Base-by-base conservation (phyloP, 2,113 vertebrate species). In the Rissa tridactyla region DNA sequence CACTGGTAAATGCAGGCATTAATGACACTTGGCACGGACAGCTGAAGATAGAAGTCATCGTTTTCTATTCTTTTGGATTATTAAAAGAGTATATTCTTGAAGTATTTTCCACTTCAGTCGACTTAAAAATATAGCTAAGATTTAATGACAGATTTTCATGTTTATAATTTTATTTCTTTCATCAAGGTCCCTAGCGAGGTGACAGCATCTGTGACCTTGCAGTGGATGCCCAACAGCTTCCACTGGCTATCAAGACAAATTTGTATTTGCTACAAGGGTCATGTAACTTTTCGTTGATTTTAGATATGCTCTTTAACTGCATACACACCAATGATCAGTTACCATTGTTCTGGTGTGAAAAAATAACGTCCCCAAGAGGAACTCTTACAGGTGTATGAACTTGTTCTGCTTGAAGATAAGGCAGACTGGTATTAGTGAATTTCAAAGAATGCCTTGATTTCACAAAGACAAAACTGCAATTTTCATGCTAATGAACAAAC, bases 401-500 rank as follows among this genome's bases (percentile, higher is more conserved):
- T 42, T 81, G 9, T 30, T 65, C 17, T 85, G 30, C 72, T 68
- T 58, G 85, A 86, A 95, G 65, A 69, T 42, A 95, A 94, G 47
- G 71, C 71, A 89, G 40, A 32, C 47, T 87, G 77, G 49, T 86
- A 94, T 12, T 73, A 62, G 21, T 42, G 55, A 88, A 91, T 94
- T 42, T 82, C 89, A 96, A 90, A 91, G 55, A 60, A 52, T 68
- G 29, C n/a, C 77, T 94, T 86, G 34, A 52, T 91, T 94, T 91
- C 68, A 38, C 42, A 96, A 87, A 89, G 52, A 85, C 77, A 97
- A 96, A 97, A 78, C 55, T 61, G 86, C 55, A 71, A 60, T 95
- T 93, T 97, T 93, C 92, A 91, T 93, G 82, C 51, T 96, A 96
- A 97, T 93, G 82, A 97, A 90, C 23, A 88, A 58, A 97, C 40